A percentile compares a stretch with the other conserved stretches of the same genome.
Conservation (phyloP, 1,140 invertebrate genomes). For the Teleopsis dalmanni region DNA sequence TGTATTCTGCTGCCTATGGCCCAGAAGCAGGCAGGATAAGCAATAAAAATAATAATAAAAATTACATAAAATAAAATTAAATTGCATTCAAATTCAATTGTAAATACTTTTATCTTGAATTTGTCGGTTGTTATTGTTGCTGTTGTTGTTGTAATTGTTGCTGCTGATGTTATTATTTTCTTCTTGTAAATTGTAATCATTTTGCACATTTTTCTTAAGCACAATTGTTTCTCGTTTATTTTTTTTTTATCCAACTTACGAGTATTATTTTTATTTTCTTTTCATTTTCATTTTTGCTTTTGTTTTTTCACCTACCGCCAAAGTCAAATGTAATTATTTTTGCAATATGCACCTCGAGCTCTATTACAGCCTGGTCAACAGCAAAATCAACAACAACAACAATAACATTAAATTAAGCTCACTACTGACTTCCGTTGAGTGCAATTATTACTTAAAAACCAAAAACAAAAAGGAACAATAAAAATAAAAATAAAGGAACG, state of each 20-base stretch:
- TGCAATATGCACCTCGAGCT: not conserved
- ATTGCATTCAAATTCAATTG: slow-evolving; percentile 9
- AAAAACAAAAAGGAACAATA: not conserved
- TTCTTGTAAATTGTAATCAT: slow-evolving; percentile 4
- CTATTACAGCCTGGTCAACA: not conserved
- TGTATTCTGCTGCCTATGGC: not conserved
- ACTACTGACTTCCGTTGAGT: too few species aligned
- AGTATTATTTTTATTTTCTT: not conserved
- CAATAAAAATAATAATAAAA: too few species aligned
- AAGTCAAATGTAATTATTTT: slow-evolving; percentile 4
- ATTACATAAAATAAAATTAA: too few species aligned
- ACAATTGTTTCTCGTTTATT: not conserved
- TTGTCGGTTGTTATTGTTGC: not conserved
- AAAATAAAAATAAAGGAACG: not conserved
- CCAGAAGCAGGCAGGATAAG: not conserved
- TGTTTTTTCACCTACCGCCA: not conserved
- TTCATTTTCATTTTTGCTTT: not conserved
- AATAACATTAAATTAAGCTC: too few species aligned
- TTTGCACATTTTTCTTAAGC: slow-evolving; percentile 1
- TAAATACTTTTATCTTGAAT: slow-evolving; percentile 4
- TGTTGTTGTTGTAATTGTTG: slow-evolving; percentile 2
- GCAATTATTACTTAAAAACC: too few species aligned
- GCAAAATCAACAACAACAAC: not conserved
- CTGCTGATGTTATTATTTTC: not conserved
- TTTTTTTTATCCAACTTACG: not conserved